Evolutionary conservation across 2,888 invertebrate genomes (phyloP).

Genomic region (Mythimna pallens): DNA sequence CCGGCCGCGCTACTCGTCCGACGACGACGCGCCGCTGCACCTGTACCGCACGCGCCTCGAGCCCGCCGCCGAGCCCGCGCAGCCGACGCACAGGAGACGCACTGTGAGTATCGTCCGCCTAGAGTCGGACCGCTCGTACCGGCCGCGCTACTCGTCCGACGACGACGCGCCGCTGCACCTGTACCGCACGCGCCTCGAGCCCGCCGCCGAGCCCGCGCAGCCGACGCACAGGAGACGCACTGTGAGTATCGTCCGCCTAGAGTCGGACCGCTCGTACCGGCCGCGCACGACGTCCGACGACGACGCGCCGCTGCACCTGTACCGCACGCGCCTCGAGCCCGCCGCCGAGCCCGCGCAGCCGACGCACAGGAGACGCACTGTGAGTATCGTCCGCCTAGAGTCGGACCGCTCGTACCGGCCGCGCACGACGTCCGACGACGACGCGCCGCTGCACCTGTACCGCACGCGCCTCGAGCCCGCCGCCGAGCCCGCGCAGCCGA

Average conservation of each 20-base stretch:
- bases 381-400: conserved; percentile 69
- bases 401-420: conserved; percentile 86
- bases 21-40: conserved; percentile 84
- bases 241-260: conserved; percentile 64
- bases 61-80: not conserved
- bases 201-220: not conserved
- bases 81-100: not conserved
- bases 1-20: conserved; percentile 81
- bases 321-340: conserved; percentile 66
- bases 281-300: conserved; percentile 83
- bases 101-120: conserved; percentile 68
- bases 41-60: conserved; percentile 71
- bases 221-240: not conserved
- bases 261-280: conserved; percentile 86
- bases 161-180: conserved; percentile 83
- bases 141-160: conserved; percentile 81
- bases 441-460: conserved; percentile 67
- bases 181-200: conserved; percentile 69
- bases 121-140: conserved; percentile 87
- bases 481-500: not conserved
- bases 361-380: not conserved
- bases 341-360: not conserved
- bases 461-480: conserved; percentile 60
- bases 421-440: conserved; percentile 80
- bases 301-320: conserved; percentile 62